Conservation (phyloP, 2,113 vertebrate species). For the Tachysurus vachellii region DNA sequence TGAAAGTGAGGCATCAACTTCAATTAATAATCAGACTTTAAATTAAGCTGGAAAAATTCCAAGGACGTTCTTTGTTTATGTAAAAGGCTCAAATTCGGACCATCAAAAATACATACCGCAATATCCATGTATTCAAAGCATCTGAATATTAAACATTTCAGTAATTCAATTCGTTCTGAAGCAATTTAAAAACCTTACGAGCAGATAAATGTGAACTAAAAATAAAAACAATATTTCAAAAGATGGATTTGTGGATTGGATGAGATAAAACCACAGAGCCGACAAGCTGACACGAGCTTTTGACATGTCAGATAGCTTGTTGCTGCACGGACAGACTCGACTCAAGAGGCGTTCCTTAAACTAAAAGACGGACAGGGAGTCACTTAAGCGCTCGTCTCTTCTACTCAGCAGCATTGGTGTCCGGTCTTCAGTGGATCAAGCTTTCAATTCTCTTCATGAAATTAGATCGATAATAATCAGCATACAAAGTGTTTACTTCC, state of each 20-base stretch:
- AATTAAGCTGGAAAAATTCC: not conserved
- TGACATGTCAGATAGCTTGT: not conserved
- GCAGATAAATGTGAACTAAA: not conserved
- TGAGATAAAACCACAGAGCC: not conserved
- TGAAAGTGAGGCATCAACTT: not conserved
- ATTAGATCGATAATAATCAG: constrained; percentile 11
- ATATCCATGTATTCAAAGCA: not conserved
- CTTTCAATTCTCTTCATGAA: not conserved
- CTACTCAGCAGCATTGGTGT: not conserved
- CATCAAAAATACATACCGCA: not conserved
- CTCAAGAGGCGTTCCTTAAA: not conserved
- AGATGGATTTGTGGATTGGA: not conserved
- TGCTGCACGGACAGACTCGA: not conserved
- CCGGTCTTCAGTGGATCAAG: not conserved
- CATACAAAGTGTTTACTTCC: constrained; percentile 24
- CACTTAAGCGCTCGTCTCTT: not conserved
- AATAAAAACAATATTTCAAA: not conserved
- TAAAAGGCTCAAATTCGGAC: not conserved
- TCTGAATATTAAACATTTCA: not conserved
- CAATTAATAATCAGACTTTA: not conserved
- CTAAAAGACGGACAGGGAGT: not conserved
- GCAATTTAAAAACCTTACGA: not conserved
- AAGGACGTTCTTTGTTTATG: not conserved
- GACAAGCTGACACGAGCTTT: not conserved
- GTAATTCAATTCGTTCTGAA: not conserved